These are phyloP conservation scores for Ditylenchus weischeri DNA, from an alignment of 2,888 invertebrate genomes.

Conservation along the genomic window DNA sequence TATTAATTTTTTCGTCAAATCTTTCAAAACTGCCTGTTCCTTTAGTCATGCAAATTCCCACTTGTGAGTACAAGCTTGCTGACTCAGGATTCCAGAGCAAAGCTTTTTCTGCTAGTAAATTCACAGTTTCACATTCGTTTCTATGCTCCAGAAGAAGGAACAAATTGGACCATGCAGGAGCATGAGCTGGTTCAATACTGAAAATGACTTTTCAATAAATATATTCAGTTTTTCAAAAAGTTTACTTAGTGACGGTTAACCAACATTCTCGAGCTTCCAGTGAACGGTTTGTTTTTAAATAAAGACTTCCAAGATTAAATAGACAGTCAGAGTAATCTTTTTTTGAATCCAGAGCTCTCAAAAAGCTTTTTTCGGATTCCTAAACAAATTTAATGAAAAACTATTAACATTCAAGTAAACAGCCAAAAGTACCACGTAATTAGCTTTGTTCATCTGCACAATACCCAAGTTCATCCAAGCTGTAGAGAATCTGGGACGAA, in stretches of 20 bases:
- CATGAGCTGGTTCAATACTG: conserved; percentile 69
- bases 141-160: not conserved
- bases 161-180: conserved; percentile 86
- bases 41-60: conserved; percentile 1
- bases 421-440: conserved; percentile 26
- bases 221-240: not conserved
- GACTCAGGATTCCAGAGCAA: conserved; percentile 1
- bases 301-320: conserved; percentile 92
- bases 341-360: conserved; percentile 74
- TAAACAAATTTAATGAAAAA: conserved; percentile 36
- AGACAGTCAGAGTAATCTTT: conserved; percentile 83
- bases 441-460: conserved; percentile 70
- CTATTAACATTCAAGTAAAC: conserved; percentile 48
- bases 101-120: not conserved
- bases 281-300: conserved; percentile 73
- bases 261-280: conserved; percentile 76
- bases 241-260: conserved; percentile 74
- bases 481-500: conserved; percentile 77
- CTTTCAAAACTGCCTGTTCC: too few species aligned
- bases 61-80: not conserved
- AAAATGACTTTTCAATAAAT: conserved; percentile 7
- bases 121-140: not conserved
- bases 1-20: not conserved
- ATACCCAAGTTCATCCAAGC: conserved; percentile 99
- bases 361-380: conserved; percentile 76